These are phyloP conservation scores for Microctenopoma steveboyesi DNA, from an alignment of 2,797 vertebrate species.

Conservation along the genomic window DNA sequence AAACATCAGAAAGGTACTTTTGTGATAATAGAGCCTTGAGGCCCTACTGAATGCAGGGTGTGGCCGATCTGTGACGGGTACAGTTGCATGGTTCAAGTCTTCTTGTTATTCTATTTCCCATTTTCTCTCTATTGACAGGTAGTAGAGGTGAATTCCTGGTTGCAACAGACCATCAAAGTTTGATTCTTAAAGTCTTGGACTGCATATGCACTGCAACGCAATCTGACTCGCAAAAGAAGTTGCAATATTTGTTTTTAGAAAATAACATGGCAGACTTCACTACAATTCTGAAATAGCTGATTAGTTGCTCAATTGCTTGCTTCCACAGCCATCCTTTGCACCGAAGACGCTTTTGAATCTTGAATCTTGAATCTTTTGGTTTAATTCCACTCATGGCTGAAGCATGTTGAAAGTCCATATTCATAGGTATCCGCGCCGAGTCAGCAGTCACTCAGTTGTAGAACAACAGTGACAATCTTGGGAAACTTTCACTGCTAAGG, in stretches of 20 bases:
- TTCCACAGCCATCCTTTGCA: neutral
- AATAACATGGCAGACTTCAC: neutral
- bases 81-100: constrained; percentile 40
- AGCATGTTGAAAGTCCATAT: neutral
- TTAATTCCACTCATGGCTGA: neutral
- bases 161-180: constrained; percentile 71
- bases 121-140: constrained; percentile 44
- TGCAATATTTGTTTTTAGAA: constrained; percentile 6
- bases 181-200: constrained; percentile 37
- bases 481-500: constrained; percentile 21
- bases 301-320: neutral
- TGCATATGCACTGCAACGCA: neutral
- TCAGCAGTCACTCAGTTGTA: constrained; percentile 42
- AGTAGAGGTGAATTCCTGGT: constrained; percentile 54
- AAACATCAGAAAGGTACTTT: constrained; percentile 64
- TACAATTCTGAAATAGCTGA: neutral
- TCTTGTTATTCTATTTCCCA: constrained; percentile 20
- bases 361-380: neutral
- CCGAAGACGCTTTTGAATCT: neutral
- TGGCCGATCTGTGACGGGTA: constrained; percentile 64
- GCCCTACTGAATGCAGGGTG: constrained; percentile 69
- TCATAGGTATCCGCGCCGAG: neutral
- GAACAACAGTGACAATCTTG: constrained; percentile 15
- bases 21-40: constrained; percentile 63
- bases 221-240: constrained; percentile 6